Conservation (phyloP, 2,113 vertebrate genomes). For the Dasyurus viverrinus region DNA sequence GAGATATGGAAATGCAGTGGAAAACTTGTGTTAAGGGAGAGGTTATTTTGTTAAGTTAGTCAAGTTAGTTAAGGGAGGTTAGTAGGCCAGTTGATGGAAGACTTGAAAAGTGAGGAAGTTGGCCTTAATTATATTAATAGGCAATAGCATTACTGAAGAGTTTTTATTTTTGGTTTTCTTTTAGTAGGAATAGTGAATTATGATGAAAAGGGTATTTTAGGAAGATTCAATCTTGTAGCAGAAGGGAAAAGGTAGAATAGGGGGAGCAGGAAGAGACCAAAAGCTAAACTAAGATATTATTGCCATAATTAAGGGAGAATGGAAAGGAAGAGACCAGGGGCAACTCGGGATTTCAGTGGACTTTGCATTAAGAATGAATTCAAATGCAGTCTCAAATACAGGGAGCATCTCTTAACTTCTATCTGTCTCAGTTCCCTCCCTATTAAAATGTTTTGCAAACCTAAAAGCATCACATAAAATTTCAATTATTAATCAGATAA, state of each 20-base stretch:
- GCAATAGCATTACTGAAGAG: too few relatives aligned
- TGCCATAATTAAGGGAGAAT: neutral
- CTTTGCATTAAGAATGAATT: neutral
- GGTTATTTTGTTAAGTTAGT: too few relatives aligned
- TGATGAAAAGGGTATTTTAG: neutral
- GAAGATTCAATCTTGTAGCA: neutral
- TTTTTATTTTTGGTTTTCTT: too few relatives aligned
- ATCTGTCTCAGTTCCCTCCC: neutral
- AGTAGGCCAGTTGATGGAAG: too few relatives aligned
- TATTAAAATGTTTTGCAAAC: neutral
- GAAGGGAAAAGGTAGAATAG: neutral
- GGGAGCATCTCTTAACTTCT: neutral
- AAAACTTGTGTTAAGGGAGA: too few relatives aligned
- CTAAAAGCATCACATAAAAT: neutral
- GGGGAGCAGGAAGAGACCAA: neutral
- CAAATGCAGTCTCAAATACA: conserved; percentile 13
- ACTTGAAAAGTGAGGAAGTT: too few relatives aligned
- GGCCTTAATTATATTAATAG: too few relatives aligned
- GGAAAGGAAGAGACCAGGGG: neutral
- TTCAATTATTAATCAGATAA: too few relatives aligned
- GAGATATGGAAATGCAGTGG: too few relatives aligned
- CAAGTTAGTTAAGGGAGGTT: too few relatives aligned
- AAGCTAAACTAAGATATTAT: neutral
- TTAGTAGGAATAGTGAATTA: neutral
- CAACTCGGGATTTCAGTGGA: neutral